Conservation (phyloP, 2,797 vertebrate species). For the Macrochelys suwanniensis region DNA sequence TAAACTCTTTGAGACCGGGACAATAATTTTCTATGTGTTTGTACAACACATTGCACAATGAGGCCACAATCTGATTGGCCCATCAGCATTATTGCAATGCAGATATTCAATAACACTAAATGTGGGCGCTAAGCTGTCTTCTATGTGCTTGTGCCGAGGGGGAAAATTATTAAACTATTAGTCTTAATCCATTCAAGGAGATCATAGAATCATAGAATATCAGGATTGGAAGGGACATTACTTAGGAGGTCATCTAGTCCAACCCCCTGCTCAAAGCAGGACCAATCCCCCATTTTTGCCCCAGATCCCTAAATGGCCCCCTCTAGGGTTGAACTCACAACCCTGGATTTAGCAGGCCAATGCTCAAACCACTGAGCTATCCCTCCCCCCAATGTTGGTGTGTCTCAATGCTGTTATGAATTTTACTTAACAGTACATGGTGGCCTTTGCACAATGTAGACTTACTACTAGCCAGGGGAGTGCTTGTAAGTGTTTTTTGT, state of each 20-base stretch:
- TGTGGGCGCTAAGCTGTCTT: background rate
- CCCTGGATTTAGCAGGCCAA: too few relatives aligned
- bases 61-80: background rate
- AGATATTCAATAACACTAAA: background rate
- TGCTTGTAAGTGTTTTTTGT: background rate
- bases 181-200: background rate
- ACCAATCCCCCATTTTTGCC: too few relatives aligned
- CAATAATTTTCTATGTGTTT: rapidly evolving
- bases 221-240: too few relatives aligned
- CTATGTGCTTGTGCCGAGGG: background rate
- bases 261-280: too few relatives aligned
- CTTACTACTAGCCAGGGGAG: background rate
- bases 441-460: rapidly evolving
- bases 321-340: too few relatives aligned
- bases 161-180: background rate
- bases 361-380: too few relatives aligned
- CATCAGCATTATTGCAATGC: background rate
- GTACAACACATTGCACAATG: background rate
- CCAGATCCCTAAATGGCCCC: too few relatives aligned
- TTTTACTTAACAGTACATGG: rapidly evolving
- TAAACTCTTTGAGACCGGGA: background rate
- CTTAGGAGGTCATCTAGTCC: too few relatives aligned
- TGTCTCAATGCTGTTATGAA: background rate
- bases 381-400: background rate
- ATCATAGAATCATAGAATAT: too few relatives aligned